These are phyloP conservation scores for Sesamia inferens DNA, from an alignment of 2,888 invertebrate genomes.

Conservation along the genomic window DNA sequence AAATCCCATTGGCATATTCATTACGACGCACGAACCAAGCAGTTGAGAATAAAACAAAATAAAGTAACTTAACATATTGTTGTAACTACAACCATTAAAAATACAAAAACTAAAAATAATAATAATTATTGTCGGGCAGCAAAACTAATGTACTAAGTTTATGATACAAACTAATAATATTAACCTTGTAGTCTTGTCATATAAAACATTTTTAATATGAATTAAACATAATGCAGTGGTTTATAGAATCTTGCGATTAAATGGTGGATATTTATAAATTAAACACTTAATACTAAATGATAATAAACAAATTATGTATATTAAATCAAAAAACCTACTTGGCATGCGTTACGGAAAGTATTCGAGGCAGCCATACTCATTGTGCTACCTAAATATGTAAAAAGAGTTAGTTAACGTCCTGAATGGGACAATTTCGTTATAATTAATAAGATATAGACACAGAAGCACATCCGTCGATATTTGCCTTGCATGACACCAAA, in stretches of 20 bases:
- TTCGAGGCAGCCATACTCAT: constrained; percentile 42
- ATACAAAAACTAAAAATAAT: constrained; percentile 74
- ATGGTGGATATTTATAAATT: constrained; percentile 75
- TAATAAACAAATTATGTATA: constrained; percentile 70
- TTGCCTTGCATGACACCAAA: constrained; percentile 58
- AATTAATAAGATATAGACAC: constrained; percentile 58
- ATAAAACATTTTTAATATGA: constrained; percentile 69
- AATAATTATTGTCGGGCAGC: constrained; percentile 84
- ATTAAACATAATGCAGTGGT: constrained; percentile 61
- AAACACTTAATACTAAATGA: constrained; percentile 74
- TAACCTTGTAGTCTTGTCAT: constrained; percentile 77
- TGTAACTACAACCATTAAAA: constrained; percentile 73
- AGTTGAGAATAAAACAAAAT: constrained; percentile 60
- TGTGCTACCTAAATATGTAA: constrained; percentile 36
- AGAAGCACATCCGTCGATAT: constrained; percentile 43
- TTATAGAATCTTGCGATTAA: constrained; percentile 71
- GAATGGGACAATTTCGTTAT: constrained; percentile 44
- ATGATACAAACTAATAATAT: constrained; percentile 75
- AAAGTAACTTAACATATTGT: constrained; percentile 69
- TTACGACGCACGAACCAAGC: constrained; percentile 70
- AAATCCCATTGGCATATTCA: constrained; percentile 61
- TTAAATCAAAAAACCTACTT: constrained; percentile 60
- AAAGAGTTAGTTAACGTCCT: constrained; percentile 44
- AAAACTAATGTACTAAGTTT: constrained; percentile 76
- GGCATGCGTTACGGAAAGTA: constrained; percentile 62